phyloP scores from a whole-genome alignment of 1,140 invertebrate genomes.

The Solenopsis invicta region DNA sequence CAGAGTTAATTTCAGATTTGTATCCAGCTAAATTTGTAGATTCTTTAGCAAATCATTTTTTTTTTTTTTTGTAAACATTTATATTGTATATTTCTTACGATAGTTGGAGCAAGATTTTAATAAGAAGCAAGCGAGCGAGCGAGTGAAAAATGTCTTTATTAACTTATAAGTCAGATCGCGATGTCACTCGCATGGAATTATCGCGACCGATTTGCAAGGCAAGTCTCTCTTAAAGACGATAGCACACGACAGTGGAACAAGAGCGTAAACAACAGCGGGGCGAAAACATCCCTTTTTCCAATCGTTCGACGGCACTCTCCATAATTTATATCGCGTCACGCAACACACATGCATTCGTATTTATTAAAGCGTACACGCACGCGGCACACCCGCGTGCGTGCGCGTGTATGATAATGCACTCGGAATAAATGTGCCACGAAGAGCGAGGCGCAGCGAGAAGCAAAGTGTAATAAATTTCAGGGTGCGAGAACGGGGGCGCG shows the following conservation, averaged over 20 bases:
- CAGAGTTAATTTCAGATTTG: too few relatives aligned
- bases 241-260: not conserved
- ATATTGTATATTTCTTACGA: not conserved
- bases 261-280: not conserved
- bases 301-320: constrained; percentile 15
- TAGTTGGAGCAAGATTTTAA: not conserved
- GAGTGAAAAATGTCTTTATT: not conserved
- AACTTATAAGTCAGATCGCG: constrained; percentile 8
- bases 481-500: constrained; percentile 9
- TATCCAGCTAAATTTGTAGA: too few relatives aligned
- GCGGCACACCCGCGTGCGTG: not conserved
- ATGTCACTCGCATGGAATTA: constrained; percentile 15
- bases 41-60: too few relatives aligned
- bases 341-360: not conserved
- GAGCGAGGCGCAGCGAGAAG: constrained; percentile 4
- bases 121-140: not conserved
- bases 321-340: constrained; percentile 27
- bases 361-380: constrained; percentile 31
- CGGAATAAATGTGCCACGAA: constrained; percentile 41
- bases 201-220: constrained; percentile 19
- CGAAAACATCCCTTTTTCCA: not conserved
- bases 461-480: constrained; percentile 54
- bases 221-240: constrained; percentile 19
- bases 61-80: too few relatives aligned
- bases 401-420: constrained; percentile 35